Conservation (phyloP, 2,113 vertebrate genomes). For the Neogobius melanostomus region DNA sequence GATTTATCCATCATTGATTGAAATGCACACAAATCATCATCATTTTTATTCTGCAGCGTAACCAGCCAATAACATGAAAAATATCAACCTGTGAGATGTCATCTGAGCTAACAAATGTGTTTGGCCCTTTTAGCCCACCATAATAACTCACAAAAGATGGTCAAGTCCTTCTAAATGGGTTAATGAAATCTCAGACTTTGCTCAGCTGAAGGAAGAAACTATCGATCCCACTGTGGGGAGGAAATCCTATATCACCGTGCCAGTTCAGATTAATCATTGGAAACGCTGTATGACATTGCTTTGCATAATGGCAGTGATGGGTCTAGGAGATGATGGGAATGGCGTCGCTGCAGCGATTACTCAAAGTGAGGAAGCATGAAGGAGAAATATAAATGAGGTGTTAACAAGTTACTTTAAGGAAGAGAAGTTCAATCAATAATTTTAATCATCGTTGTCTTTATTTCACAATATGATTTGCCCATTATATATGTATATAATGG, state of each 20-base stretch:
- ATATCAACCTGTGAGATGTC: conserved; percentile 51
- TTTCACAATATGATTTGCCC: conserved; percentile 44
- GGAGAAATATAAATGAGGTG: conserved; percentile 35
- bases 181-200: conserved; percentile 79
- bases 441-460: conserved; percentile 50
- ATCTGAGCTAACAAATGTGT: conserved; percentile 61
- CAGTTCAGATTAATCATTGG: conserved; percentile 75
- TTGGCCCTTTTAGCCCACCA: conserved; percentile 69
- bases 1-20: conserved; percentile 61
- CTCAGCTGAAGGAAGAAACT: conserved; percentile 60
- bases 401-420: conserved; percentile 40
- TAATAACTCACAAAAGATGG: conserved; percentile 74
- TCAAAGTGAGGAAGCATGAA: conserved; percentile 58
- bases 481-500: conserved; percentile 66
- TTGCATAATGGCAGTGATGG: conserved; percentile 55
- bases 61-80: conserved; percentile 44
- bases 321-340: conserved; percentile 52
- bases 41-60: conserved; percentile 50
- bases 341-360: conserved; percentile 61
- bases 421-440: conserved; percentile 57
- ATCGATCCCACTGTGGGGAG: conserved; percentile 69
- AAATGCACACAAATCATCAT: conserved; percentile 59
- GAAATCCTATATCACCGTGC: conserved; percentile 70
- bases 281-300: conserved; percentile 61
- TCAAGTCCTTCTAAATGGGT: conserved; percentile 71